These are phyloP conservation scores for Zoanthus sansibaricus DNA, from an alignment of 92 coral and sea anemone species.

Conservation along the genomic window DNA sequence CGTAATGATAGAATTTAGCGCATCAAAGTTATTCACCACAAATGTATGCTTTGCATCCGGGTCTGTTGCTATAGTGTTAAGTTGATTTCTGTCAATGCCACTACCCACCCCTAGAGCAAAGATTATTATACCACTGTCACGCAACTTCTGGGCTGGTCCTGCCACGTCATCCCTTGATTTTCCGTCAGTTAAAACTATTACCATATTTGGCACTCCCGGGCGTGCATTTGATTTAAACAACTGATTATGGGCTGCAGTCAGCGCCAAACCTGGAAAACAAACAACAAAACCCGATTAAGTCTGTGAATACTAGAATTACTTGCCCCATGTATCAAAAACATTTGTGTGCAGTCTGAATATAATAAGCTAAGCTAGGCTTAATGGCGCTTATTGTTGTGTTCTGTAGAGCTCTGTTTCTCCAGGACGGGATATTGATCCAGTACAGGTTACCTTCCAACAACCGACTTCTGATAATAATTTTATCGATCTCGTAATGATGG, in stretches of 20 bases:
- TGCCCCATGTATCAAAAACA: too few species aligned
- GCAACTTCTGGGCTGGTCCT: slow-evolving; percentile 67
- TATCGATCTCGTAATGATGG: too few species aligned
- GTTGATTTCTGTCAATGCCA: slow-evolving; percentile 41
- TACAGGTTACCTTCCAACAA: too few species aligned
- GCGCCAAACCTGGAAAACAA: slow-evolving; percentile 47
- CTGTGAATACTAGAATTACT: too few species aligned
- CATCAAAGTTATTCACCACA: slow-evolving; percentile 25
- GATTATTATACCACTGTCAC: slow-evolving; percentile 68
- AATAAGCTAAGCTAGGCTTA: too few species aligned
- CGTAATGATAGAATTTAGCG: slow-evolving; percentile 3
- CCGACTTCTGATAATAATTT: too few species aligned
- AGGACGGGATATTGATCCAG: too few species aligned
- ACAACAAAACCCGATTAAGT: too few species aligned
- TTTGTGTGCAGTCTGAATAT: too few species aligned
- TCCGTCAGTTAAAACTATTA: slow-evolving; percentile 58
- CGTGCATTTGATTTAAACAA: slow-evolving; percentile 60
- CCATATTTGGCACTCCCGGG: slow-evolving; percentile 53
- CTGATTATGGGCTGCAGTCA: slow-evolving; percentile 39
- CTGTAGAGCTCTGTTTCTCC: too few species aligned
- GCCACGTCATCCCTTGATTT: slow-evolving; percentile 58
- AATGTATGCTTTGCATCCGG: slow-evolving; percentile 52
- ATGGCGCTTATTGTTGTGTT: too few species aligned
- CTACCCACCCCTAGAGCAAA: slow-evolving; percentile 70
- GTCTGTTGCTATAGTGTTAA: slow-evolving; percentile 68